Conservation (phyloP, 1,140 invertebrate species). For the Bactericera cockerelli region DNA sequence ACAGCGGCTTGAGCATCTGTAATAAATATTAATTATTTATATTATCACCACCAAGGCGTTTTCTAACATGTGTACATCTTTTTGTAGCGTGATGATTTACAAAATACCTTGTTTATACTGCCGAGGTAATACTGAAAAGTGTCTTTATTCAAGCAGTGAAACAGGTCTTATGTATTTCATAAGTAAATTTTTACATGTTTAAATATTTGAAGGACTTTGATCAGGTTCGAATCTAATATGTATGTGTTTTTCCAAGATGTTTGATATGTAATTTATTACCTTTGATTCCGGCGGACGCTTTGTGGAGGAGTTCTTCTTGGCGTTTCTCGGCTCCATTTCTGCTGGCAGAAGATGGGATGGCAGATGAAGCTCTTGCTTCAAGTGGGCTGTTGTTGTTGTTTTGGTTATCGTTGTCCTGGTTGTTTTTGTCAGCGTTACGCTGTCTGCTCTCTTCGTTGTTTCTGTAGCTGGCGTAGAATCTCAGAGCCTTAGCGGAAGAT, state of each 20-base stretch:
- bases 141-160: not conserved
- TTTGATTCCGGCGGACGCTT: slow-evolving; percentile 33
- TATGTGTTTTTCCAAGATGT: too few relatives aligned
- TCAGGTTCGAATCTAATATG: too few relatives aligned
- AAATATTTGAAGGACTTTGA: not conserved
- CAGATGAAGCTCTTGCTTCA: slow-evolving; percentile 7
- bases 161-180: not conserved
- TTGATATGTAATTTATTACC: slow-evolving; percentile 10
- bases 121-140: not conserved
- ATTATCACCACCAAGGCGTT: too few relatives aligned
- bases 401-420: not conserved
- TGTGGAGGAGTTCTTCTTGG: slow-evolving; percentile 33
- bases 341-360: slow-evolving; percentile 21
- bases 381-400: not conserved
- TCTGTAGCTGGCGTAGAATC: slow-evolving; percentile 17
- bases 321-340: slow-evolving; percentile 30
- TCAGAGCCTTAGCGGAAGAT: slow-evolving; percentile 21
- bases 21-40: too few relatives aligned
- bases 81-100: not conserved
- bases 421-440: slow-evolving; percentile 3
- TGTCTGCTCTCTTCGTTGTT: slow-evolving; percentile 2
- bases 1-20: slow-evolving; percentile 30
- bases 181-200: not conserved
- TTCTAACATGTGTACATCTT: too few relatives aligned
- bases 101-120: too few relatives aligned